A percentile compares a stretch with the other conserved stretches of the same genome.
Evolutionary conservation across 2,888 invertebrate genomes (phyloP).

Genomic region (Diaphora mendica): DNA sequence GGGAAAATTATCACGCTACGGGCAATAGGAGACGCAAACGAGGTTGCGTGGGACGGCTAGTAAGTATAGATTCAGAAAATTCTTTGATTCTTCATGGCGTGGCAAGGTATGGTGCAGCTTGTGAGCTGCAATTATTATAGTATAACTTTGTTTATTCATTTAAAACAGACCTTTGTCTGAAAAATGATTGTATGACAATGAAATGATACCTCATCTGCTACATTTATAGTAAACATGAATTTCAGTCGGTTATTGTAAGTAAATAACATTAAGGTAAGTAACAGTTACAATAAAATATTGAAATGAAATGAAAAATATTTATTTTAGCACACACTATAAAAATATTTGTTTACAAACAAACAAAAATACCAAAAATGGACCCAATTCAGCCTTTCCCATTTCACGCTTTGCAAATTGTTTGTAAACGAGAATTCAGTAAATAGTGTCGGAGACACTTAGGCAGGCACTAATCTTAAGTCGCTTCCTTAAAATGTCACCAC

Average conservation of each 20-base stretch:
- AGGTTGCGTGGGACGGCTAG: too few relatives aligned
- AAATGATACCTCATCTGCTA: not conserved
- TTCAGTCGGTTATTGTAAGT: not conserved
- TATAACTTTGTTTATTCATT: not conserved
- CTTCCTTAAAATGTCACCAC: not conserved
- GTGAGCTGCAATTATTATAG: conserved; percentile 2
- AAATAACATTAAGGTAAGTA: not conserved
- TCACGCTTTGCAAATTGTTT: not conserved
- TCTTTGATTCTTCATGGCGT: too few relatives aligned
- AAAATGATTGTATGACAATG: conserved; percentile 3
- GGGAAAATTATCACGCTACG: too few relatives aligned
- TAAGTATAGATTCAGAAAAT: not conserved
- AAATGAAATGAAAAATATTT: too few relatives aligned
- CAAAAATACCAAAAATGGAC: too few relatives aligned
- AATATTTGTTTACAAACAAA: too few relatives aligned
- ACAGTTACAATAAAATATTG: not conserved
- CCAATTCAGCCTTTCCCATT: too few relatives aligned
- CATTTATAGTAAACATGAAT: too few relatives aligned
- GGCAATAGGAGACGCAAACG: too few relatives aligned
- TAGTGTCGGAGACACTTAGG: not conserved
- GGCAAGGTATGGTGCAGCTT: not conserved
- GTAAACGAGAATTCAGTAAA: not conserved
- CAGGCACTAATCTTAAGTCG: not conserved
- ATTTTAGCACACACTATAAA: too few relatives aligned
- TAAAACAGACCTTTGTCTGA: conserved; percentile 1